phyloP scores from a whole-genome alignment of 1,140 invertebrate genomes.

The Caenorhabditis brenneri region DNA sequence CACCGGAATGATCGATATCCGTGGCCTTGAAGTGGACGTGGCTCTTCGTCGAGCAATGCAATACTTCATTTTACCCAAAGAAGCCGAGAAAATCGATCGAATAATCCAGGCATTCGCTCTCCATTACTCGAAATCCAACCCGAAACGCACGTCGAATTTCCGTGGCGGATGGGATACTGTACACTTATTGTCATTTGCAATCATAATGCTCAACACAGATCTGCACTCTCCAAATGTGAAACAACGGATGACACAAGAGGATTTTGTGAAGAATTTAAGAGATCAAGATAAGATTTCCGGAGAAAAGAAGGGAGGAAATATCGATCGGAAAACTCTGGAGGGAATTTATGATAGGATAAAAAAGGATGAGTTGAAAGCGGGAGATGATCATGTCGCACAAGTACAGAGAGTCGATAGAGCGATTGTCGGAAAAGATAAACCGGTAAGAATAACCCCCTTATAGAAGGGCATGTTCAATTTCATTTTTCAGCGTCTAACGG shows the following conservation, averaged over 20 bases:
- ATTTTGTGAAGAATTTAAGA: constrained; percentile 43
- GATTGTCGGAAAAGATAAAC: constrained; percentile 80
- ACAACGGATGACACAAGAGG: constrained; percentile 9
- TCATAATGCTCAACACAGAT: constrained; percentile 99
- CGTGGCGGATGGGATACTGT: constrained; percentile 76
- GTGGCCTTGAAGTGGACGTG: constrained; percentile 94
- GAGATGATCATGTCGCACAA: constrained; percentile 95
- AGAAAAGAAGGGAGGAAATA: constrained; percentile 44
- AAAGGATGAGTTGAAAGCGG: constrained; percentile 90
- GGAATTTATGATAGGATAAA: constrained; percentile 97
- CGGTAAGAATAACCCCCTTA: too few relatives aligned
- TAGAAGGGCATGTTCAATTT: too few relatives aligned
- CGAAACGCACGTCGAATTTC: constrained; percentile 78
- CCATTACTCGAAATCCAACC: constrained; percentile 91
- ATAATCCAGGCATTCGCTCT: constrained; percentile 83
- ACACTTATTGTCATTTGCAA: constrained; percentile 95
- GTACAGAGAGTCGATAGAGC: constrained; percentile 87
- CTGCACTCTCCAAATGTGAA: constrained; percentile 81
- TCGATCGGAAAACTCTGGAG: constrained; percentile 74
- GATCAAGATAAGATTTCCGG: constrained; percentile 42
- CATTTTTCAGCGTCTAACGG: constrained; percentile 76
- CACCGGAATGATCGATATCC: constrained; percentile 88
- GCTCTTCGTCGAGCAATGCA: constrained; percentile 93
- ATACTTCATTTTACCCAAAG: constrained; percentile 96
- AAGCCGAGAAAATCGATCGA: constrained; percentile 97